Evolutionary conservation across 2,113 vertebrate species (phyloP), one percentile per base, ranked within the genome.

Genomic region (Labrus mixtus): DNA sequence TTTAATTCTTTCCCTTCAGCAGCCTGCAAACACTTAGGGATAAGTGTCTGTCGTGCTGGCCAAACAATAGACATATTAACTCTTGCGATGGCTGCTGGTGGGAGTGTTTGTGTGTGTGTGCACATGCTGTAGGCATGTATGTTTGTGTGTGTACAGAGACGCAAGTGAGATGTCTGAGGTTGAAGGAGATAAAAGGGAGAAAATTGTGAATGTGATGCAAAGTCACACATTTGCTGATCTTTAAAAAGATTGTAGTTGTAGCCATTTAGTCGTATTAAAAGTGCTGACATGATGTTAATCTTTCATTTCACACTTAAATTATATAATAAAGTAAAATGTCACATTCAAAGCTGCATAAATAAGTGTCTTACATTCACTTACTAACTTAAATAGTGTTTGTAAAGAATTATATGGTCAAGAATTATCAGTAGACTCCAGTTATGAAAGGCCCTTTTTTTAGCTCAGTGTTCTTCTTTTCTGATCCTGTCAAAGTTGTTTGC

Each of bases 11-110:
- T 85, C 69, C 78, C 80, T 77, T 87, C 88, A 87, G 82, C 76
- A 72, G 54, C 79, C 78, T 86, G 83, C 81, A 84, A 82, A 81
- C 87, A 90, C 87, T 91, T 83, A 82, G 68, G 76, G 78, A 88
- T 90, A 91, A 90, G 89, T 90, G 87, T 59, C 78, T 71, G 57
- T 62, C 73, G 56, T 79, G 72, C 79, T 66, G 76, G 67, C 68
- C 83, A 83, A 91, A 90, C 89, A 92, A 90, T 82, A 88, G 82
- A 80, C 39, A 70, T 68, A 77, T 84, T 66, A 83, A 76, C 76
- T 87, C 73, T 83, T 60, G 59, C 55, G 39, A 64, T 51, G 75
- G 57, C 77, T 39, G 63, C 65, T 82, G 73, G 70, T 81, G 72
- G 56, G 63, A 77, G 76, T 69, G 60, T 73, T 43, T 37, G 17